These are phyloP conservation scores for Gymnodraco acuticeps DNA, from an alignment of 2,797 vertebrate species.

Conservation along the genomic window DNA sequence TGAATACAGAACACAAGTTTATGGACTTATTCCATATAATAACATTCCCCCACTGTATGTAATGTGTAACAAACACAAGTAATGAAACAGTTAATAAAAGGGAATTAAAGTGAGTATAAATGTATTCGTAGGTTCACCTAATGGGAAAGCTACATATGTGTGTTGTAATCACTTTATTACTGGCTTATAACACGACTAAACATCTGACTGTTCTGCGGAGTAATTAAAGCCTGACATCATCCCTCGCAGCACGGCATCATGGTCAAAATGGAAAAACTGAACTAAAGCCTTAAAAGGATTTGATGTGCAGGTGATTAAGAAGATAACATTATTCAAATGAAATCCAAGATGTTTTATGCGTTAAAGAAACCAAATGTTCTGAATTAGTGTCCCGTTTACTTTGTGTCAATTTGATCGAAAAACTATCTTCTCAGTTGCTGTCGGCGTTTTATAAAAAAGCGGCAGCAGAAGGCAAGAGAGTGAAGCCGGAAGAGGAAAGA, in stretches of 20 bases:
- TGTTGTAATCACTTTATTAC: slow-evolving; percentile 20
- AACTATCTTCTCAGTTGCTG: neutral
- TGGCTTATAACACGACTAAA: slow-evolving; percentile 8
- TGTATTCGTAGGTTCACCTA: neutral
- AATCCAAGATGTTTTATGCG: neutral
- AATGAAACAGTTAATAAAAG: neutral
- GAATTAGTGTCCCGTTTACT: neutral
- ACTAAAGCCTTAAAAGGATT: neutral
- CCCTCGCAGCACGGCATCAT: too few relatives aligned
- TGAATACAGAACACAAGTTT: too few relatives aligned
- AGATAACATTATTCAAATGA: neutral
- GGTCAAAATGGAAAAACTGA: neutral
- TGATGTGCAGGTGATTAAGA: neutral
- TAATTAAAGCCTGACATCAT: slow-evolving; percentile 5
- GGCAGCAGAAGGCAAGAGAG: slow-evolving; percentile 50
- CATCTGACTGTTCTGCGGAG: neutral
- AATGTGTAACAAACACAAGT: neutral
- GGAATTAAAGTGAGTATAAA: neutral
- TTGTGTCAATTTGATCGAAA: neutral
- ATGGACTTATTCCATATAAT: too few relatives aligned
- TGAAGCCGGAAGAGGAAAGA: slow-evolving; percentile 68
- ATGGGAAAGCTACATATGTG: slow-evolving; percentile 10
- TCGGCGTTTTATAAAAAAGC: slow-evolving; percentile 35
- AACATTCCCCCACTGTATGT: too few relatives aligned
- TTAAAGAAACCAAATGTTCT: neutral